Evolutionary conservation across 2,888 invertebrate genomes (phyloP), one percentile per base, ranked within the genome.

Genomic region (Arge pagana): DNA sequence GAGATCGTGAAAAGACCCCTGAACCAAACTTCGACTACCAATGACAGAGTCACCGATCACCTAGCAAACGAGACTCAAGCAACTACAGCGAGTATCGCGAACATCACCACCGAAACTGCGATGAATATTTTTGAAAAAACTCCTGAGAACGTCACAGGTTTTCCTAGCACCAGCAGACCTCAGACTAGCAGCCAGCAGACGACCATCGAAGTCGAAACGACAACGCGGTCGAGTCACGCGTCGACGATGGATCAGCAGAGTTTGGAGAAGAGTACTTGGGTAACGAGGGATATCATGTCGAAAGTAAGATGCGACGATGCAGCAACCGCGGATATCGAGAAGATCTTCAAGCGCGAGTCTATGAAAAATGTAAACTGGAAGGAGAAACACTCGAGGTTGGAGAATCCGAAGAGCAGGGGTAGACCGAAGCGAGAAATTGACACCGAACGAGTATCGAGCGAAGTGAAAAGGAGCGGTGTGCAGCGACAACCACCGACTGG

Each of bases 401-500:
- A 42, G 13, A 36, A 52, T 15, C 11, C 3, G 4, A 37, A 51
- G 7, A 48, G 31, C 51, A 26, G 50, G 4, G 15, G 6, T 23
- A 31, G 13, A 7, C 21, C 43, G 48, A 30, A 41, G 8, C 13
- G 42, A 33, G 28, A 51, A 15, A 15, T 24, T 31, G 11, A 51
- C 16, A 31, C 48, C 43, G 11, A 39, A 15, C 21, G 43, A 3
- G 10, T 33, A 15, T 11, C 8, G 39, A 28, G 7, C 1, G 45
- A 33, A 5, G n/a, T n/a, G n/a, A 33, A 45, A 33, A 33, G 74
- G 70, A 45, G 77, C 68, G 57, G 81, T 3, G 58, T 73, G 23
- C 71, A 71, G 26, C 66, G 66, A 19, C 73, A 73, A 55, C 67
- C 72, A 11, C 73, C 72, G 4, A 72, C 74, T 3, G 76, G 76